Base-by-base conservation (phyloP, 2,888 invertebrate genomes). In the Thera obeliscata region DNA sequence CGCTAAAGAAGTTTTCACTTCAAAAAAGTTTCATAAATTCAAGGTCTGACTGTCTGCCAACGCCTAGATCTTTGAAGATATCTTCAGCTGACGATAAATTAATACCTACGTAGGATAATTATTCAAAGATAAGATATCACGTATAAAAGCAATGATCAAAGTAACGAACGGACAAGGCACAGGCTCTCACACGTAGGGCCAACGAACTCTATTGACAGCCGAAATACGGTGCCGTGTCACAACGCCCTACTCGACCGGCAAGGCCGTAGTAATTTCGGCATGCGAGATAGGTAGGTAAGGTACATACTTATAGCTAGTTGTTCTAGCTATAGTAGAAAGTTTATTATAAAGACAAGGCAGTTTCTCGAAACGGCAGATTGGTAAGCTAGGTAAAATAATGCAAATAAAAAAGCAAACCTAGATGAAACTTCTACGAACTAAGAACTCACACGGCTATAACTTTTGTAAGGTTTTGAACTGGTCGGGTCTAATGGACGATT, bases 121-220 rank as follows among this genome's bases (percentile, higher is more conserved):
- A 46, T 46, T 46, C 8, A 46, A 9, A 46, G 43, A 46, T 46
- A 7, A 41, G 41, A 41, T 46, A 3, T 46, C 33, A 52, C 33
- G 48, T 59, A 48, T 12, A 35, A 61, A 61, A 55, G n/a, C 22
- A 36, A 46, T 35, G 48, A 38, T 56, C 49, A 54, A 46, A 52
- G 50, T 54, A 35, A 33, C 59, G 48, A 36, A 46, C 49, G 57
- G 48, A 11, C 54, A 85, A 81, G 84, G 82, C 35, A 81, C 81
- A 81, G 60, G 52, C 82, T 82, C 81, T 84, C 78, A 81, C 81
- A 71, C 68, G 71, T 68, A 56, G 71, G 73, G 69, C 72, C 72
- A 61, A 69, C 58, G 71, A 54, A 66, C 73, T 62, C 64, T 72
- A 69, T 64, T 69, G 63, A 68, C 59, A 66, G 56, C 61, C 64